phyloP scores from a whole-genome alignment of 2,888 invertebrate species.

The Cerastoderma edule region DNA sequence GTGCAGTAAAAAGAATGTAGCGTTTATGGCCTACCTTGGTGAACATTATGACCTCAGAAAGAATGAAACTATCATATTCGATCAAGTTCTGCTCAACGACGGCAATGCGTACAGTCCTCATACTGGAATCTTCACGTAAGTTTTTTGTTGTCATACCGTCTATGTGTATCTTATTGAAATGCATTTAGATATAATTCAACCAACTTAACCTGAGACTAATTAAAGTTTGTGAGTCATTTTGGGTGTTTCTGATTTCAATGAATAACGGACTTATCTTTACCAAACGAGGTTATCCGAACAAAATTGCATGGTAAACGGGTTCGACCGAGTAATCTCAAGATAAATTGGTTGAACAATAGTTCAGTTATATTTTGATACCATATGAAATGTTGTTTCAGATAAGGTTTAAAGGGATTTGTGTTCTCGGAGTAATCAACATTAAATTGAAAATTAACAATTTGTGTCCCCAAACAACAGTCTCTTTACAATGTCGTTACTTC shows the following conservation, averaged over 20 bases:
- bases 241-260: background rate
- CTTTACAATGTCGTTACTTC: too few relatives aligned
- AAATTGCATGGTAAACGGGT: too few relatives aligned
- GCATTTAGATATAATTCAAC: background rate
- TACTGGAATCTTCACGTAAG: conserved; percentile 22
- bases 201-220: background rate
- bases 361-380: too few relatives aligned
- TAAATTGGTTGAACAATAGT: too few relatives aligned
- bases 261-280: background rate
- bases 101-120: conserved; percentile 15
- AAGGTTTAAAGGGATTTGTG: too few relatives aligned
- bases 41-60: background rate
- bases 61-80: conserved; percentile 22
- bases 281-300: background rate
- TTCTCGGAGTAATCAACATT: too few relatives aligned
- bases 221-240: background rate
- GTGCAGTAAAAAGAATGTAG: conserved; percentile 7
- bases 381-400: too few relatives aligned
- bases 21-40: conserved; percentile 26
- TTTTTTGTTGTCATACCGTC: too few relatives aligned
- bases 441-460: too few relatives aligned
- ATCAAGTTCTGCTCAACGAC: conserved; percentile 29
- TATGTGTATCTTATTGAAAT: too few relatives aligned
- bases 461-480: too few relatives aligned
- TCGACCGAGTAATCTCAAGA: too few relatives aligned